A percentile compares a stretch with the other conserved stretches of the same genome.
phyloP scores from a whole-genome alignment of 1,140 invertebrate species.

The Cepaea nemoralis region DNA sequence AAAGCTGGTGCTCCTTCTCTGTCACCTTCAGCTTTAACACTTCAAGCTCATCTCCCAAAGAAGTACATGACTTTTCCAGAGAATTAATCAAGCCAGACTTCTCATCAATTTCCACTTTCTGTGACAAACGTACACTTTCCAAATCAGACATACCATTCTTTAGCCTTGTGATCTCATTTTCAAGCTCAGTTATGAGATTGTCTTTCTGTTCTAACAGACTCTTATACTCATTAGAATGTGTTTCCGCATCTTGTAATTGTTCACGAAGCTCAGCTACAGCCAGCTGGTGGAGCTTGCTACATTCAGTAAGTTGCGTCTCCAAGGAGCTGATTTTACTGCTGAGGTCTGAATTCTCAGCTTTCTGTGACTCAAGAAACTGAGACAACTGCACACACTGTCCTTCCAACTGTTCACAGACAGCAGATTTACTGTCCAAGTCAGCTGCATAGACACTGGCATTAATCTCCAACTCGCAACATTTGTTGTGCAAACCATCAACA shows the following conservation, averaged over 20 bases:
- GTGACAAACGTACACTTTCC: background rate
- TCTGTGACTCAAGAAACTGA: background rate
- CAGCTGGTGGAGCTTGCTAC: background rate
- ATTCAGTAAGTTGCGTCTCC: background rate
- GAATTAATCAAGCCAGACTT: background rate
- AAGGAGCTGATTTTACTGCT: background rate
- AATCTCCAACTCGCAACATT: background rate
- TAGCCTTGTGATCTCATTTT: background rate
- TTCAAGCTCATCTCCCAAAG: background rate
- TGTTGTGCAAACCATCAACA: background rate
- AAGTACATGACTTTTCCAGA: conserved; percentile 15
- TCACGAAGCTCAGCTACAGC: background rate
- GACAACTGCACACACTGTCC: conserved; percentile 3
- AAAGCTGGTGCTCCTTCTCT: background rate
- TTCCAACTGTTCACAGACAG: background rate
- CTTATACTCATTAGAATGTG: background rate
- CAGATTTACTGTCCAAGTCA: background rate
- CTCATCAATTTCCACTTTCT: background rate
- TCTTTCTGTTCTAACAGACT: background rate
- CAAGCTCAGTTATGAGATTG: background rate
- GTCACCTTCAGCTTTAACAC: background rate
- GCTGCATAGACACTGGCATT: background rate
- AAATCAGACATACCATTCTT: background rate
- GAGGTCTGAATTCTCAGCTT: background rate
- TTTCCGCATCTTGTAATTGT: background rate